Base-by-base conservation (phyloP, 2,888 invertebrate genomes). In the Graphium colonna region DNA sequence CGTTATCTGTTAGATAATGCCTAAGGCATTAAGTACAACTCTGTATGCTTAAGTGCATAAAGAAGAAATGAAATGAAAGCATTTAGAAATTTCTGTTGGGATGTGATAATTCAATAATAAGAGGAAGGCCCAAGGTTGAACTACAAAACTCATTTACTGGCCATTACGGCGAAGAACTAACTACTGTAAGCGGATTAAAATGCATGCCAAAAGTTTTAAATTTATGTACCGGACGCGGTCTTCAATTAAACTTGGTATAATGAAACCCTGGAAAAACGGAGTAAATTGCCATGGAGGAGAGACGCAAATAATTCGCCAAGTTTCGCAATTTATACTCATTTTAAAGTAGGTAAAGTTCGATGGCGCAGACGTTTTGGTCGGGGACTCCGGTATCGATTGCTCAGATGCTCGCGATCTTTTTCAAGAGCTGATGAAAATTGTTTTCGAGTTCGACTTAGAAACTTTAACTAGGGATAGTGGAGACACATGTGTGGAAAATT, bases 211-310 rank as follows among this genome's bases (percentile, higher is more conserved):
- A 85, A 85, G 79, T 85, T 87, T 76, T 3, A 78, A 84, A 86
- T 86, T 84, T 83, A 85, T 80, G 79, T 76, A 79, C 79, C 77
- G 82, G 82, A 79, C 79, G 77, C 75, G 79, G 80, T 82, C 84
- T 85, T 84, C 83, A 83, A 87, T 86, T 84, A 84, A 86, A 85
- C 80, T 84, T 82, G 81, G 83, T 83, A 80, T 79, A 82, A 83
- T 80, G 79, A 81, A 84, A 82, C 78, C 76, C 71, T 73, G 75
- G 73, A 82, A 84, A 82, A 84, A 82, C 81, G 71, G 74, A 75
- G 73, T 75, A 77, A 83, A 79, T 79, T 79, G 77, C 77, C 73
- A 70, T 70, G 71, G 73, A 73, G 64, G 42, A 53, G 73, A 75
- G 78, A 79, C 76, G 77, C 74, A 80, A 83, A 84, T 84, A 81